Percentiles rank a stretch among this genome's conserved stretches.
Evolutionary conservation across 1,140 invertebrate genomes (phyloP).

Genomic region (Pentalonia nigronervosa): DNA sequence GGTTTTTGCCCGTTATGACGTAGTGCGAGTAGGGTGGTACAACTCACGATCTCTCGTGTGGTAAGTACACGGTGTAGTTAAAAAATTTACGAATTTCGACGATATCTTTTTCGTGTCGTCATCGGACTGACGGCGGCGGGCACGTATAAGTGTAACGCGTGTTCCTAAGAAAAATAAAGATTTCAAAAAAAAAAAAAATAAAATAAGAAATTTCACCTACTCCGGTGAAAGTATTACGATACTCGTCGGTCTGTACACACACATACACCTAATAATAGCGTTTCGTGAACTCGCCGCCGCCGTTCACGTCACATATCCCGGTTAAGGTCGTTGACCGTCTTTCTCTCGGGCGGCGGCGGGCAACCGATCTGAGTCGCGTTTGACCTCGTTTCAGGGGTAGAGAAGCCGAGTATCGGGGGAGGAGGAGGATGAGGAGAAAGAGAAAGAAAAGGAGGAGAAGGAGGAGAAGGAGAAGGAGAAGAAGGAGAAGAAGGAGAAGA

Average conservation of each 20-base stretch:
- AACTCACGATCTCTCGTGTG: conserved; percentile 6
- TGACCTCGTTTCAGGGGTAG: conserved; percentile 40
- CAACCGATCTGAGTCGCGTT: neutral
- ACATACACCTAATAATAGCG: neutral
- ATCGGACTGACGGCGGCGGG: no score
- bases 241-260: neutral
- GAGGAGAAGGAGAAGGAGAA: neutral
- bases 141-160: conserved; percentile 3
- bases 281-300: conserved; percentile 26
- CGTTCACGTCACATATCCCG: conserved; percentile 48
- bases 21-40: neutral
- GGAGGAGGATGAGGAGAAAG: neutral
- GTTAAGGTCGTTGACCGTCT: conserved; percentile 54
- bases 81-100: neutral
- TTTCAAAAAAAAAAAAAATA: neutral
- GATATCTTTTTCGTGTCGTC: neutral
- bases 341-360: neutral
- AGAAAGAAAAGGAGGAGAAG: no score
- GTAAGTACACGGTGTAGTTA: neutral
- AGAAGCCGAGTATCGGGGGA: neutral
- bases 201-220: conserved; percentile 40
- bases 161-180: neutral
- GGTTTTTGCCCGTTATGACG: neutral
- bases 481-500: neutral
- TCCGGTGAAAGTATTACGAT: conserved; percentile 48